Conservation (phyloP, 1,140 invertebrate species). For the Magallana gigas region DNA sequence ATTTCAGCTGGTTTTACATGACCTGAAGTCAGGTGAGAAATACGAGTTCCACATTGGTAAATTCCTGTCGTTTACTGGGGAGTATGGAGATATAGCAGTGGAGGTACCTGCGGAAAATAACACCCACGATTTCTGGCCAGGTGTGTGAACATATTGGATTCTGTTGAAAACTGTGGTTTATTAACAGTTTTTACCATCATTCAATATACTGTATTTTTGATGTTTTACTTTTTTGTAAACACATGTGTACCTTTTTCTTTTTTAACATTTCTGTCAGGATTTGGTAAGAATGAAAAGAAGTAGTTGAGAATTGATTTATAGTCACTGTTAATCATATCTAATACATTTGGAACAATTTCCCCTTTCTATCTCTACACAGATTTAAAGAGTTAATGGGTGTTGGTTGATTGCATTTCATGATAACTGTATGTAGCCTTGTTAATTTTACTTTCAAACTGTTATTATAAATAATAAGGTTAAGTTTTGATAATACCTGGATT, state of each 20-base stretch:
- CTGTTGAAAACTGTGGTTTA: not conserved
- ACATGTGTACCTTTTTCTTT: not conserved
- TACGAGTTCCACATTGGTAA: slow-evolving; percentile 65
- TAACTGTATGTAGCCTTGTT: no score
- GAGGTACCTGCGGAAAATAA: slow-evolving; percentile 67
- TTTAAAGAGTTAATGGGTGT: not conserved
- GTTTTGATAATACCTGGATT: no score
- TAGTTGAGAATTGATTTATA: not conserved
- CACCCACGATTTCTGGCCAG: slow-evolving; percentile 45
- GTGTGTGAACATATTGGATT: not conserved
- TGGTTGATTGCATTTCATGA: not conserved
- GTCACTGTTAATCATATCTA: not conserved
- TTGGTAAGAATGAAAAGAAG: not conserved
- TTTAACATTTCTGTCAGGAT: not conserved
- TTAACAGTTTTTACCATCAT: not conserved
- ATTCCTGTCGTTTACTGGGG: slow-evolving; percentile 62
- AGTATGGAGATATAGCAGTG: slow-evolving; percentile 67
- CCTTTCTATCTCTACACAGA: not conserved
- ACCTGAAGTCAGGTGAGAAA: slow-evolving; percentile 51
- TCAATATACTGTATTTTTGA: not conserved
- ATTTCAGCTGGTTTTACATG: slow-evolving; percentile 65
- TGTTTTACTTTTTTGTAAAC: not conserved
- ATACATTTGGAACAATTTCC: not conserved
- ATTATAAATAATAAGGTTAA: not conserved
- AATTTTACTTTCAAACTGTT: not conserved